Base-by-base conservation (phyloP, 1,140 invertebrate genomes). In the Zelostemma sp. region DNA sequence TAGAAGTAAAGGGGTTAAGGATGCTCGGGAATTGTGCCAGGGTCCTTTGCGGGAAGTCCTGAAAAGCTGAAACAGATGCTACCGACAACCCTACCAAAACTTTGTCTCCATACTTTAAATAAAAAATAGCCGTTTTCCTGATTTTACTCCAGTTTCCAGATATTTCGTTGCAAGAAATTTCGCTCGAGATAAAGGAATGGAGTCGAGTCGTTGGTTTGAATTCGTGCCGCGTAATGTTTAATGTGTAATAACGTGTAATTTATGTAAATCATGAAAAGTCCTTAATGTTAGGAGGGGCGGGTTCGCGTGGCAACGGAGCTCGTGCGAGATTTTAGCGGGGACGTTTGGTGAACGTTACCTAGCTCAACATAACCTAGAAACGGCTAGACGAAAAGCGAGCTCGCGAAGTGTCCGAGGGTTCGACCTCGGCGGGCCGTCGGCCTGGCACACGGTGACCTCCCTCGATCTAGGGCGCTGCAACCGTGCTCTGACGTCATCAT, bases 381-480 rank as follows among this genome's bases (percentile, higher is more conserved):
- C 71, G 65, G 17, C 51, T 55, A 55, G 51, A 55, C 51, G 51
- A 55, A 55, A 65, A 59, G 64, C 60, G 68, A 58, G 69, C 55
- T 68, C 57, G 65, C 61, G 68, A 64, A 59, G 73, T 78, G 74
- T 77, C 74, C 74, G 78, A 80, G 83, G 82, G 83, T 85, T 83
- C 79, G 84, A 84, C 84, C 84, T 86, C 84, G 84, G 60, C 75
- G 77, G 84, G 83, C 80, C 84, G 78, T 86, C 83, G 83, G 82
- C 84, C 83, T 76, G 81, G 82, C 76, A 80, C 79, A 81, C 79
- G 74, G 79, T 86, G 83, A 86, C 83, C 84, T 86, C 83, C 81
- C 80, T 76, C 83, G 66, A 85, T 86, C 82, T 86, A 84, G 84
- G 84, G 82, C 84, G 82, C 83, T 85, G 82, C 83, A 84, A 86